Conservation (phyloP, 2,888 invertebrate genomes). For the Drosophila kanekoi region DNA sequence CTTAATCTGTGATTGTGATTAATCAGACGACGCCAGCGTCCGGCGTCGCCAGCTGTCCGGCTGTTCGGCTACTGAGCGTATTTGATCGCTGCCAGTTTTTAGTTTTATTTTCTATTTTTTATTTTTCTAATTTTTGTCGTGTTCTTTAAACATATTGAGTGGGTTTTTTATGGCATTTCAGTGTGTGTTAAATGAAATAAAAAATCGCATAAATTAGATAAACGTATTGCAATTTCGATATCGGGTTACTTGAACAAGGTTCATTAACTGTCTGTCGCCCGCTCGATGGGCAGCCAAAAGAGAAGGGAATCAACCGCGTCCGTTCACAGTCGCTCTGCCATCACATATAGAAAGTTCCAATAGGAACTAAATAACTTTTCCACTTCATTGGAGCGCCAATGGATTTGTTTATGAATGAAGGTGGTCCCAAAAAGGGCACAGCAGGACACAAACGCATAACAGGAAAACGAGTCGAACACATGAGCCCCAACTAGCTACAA, state of each 20-base stretch:
- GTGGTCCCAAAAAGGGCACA: slow-evolving; percentile 53
- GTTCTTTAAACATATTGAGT: slow-evolving; percentile 65
- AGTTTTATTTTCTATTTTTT: slow-evolving; percentile 45
- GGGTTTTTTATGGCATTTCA: slow-evolving; percentile 68
- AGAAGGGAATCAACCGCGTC: slow-evolving; percentile 48
- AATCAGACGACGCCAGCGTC: slow-evolving; percentile 69
- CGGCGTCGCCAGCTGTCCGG: slow-evolving; percentile 55
- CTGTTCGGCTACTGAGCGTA: slow-evolving; percentile 66
- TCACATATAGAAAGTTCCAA: slow-evolving; percentile 50
- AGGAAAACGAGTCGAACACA: slow-evolving; percentile 37
- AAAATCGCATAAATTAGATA: slow-evolving; percentile 79
- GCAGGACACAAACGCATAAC: slow-evolving; percentile 73
- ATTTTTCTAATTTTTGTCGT: slow-evolving; percentile 31
- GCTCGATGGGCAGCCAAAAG: slow-evolving; percentile 41
- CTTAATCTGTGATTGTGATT: slow-evolving; percentile 79
- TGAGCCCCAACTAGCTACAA: slow-evolving; percentile 21
- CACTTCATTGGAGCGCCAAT: slow-evolving; percentile 53
- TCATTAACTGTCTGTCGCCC: slow-evolving; percentile 68
- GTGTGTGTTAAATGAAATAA: slow-evolving; percentile 75
- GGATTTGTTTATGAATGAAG: slow-evolving; percentile 68
- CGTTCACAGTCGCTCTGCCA: too few relatives aligned
- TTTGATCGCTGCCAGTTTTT: slow-evolving; percentile 64
- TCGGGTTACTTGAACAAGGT: slow-evolving; percentile 77
- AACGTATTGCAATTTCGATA: slow-evolving; percentile 73
- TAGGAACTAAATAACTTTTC: slow-evolving; percentile 37